Conservation (phyloP, 2,797 vertebrate species). For the Diplodus sargus region DNA sequence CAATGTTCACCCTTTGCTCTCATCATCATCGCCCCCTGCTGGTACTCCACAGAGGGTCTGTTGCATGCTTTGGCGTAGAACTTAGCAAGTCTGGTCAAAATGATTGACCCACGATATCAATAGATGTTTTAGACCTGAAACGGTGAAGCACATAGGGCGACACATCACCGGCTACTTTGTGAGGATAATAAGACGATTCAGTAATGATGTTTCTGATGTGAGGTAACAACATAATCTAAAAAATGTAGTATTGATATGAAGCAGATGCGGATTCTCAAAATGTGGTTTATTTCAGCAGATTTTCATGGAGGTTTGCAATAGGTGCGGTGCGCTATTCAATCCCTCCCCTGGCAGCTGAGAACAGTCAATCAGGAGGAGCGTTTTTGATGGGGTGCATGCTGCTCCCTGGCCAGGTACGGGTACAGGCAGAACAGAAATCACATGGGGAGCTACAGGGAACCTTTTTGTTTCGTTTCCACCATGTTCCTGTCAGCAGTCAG, state of each 20-base stretch:
- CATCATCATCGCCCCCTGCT: too few relatives aligned
- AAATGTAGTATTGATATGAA: background rate
- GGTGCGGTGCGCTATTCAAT: slow-evolving; percentile 8
- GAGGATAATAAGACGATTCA: background rate
- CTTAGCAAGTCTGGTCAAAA: too few relatives aligned
- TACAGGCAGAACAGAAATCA: slow-evolving; percentile 49
- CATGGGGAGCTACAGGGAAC: slow-evolving; percentile 48
- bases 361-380: slow-evolving; percentile 39
- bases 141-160: background rate
- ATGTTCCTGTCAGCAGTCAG: slow-evolving; percentile 71
- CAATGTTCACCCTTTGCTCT: too few relatives aligned
- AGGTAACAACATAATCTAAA: background rate
- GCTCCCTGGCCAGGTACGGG: slow-evolving; percentile 41
- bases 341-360: slow-evolving; percentile 34
- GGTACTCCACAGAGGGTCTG: too few relatives aligned
- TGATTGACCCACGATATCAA: too few relatives aligned
- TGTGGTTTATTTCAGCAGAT: slow-evolving; percentile 1
- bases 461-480: slow-evolving; percentile 62
- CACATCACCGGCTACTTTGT: background rate
- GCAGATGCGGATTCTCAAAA: background rate
- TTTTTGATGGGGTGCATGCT: slow-evolving; percentile 31
- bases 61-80: too few relatives aligned
- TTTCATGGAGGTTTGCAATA: slow-evolving; percentile 2
- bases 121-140: too few relatives aligned
- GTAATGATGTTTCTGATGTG: background rate